Percentiles rank a stretch among this genome's conserved stretches.
Conservation (phyloP, 2,113 vertebrate genomes). For the Hipposideros armiger region DNA sequence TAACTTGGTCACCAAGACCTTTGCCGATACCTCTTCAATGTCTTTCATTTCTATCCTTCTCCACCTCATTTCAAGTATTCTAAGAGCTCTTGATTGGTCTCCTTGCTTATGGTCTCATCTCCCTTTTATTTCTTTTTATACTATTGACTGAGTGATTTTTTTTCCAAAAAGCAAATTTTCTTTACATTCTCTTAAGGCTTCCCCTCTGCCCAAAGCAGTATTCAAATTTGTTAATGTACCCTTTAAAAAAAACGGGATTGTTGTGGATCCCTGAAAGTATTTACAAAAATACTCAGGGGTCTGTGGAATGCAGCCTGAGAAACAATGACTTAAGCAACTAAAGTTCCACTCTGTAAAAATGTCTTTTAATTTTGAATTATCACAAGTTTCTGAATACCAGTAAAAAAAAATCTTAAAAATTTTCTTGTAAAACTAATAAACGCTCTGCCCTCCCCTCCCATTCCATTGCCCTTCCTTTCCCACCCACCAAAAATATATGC, state of each 20-base stretch:
- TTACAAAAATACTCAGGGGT: background rate
- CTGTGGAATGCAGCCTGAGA: background rate
- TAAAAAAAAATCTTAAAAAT: background rate
- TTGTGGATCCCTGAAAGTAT: background rate
- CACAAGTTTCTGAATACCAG: background rate
- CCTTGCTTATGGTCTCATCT: background rate
- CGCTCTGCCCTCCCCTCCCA: background rate
- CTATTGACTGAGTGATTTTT: background rate
- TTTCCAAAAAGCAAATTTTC: background rate
- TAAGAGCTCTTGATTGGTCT: background rate
- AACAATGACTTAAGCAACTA: background rate
- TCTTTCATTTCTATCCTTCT: background rate
- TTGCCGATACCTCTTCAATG: background rate
- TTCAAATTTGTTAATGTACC: conserved; percentile 17
- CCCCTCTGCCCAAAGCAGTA: background rate
- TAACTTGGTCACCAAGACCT: background rate
- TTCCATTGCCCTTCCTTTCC: background rate
- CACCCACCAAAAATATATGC: background rate
- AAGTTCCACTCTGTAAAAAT: background rate
- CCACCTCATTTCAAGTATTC: background rate
- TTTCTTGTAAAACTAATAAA: background rate
- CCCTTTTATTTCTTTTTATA: background rate
- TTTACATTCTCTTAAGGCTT: background rate
- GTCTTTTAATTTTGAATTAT: conserved; percentile 39
- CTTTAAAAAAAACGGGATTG: background rate